phyloP scores from a whole-genome alignment of 2,888 invertebrate genomes.

The Ypsolopha sequella region DNA sequence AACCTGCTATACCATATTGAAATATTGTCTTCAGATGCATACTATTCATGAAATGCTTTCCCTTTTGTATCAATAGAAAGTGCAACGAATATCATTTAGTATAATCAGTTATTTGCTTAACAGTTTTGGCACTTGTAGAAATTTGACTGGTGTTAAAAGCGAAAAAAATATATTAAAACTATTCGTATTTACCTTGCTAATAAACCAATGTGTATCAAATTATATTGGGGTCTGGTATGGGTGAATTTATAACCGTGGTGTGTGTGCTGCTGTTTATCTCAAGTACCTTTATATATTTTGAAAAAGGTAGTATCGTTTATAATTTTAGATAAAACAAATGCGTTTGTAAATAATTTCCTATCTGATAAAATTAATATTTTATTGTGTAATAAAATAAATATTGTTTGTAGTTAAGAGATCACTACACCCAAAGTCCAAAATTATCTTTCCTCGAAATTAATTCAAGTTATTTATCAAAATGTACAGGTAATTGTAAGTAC shows the following conservation, averaged over 20 bases:
- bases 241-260: not conserved
- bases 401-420: slow-evolving; percentile 30
- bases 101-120: no score
- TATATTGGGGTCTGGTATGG: not conserved
- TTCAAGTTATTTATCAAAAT: slow-evolving; percentile 54
- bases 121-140: not conserved
- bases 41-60: no score
- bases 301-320: not conserved
- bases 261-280: not conserved
- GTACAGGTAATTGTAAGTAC: slow-evolving; percentile 66
- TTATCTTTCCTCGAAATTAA: slow-evolving; percentile 38
- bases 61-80: no score
- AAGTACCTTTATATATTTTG: not conserved
- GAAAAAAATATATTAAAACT: no score
- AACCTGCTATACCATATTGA: no score
- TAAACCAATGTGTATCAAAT: not conserved
- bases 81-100: no score
- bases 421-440: slow-evolving; percentile 47
- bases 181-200: no score
- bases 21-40: no score
- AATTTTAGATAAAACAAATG: not conserved
- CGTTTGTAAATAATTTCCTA: not conserved
- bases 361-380: slow-evolving; percentile 13
- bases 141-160: not conserved
- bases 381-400: slow-evolving; percentile 30